A percentile compares a stretch with the other conserved stretches of the same genome.
Evolutionary conservation across 2,888 invertebrate genomes (phyloP).

Genomic region (Carabus problematicus): DNA sequence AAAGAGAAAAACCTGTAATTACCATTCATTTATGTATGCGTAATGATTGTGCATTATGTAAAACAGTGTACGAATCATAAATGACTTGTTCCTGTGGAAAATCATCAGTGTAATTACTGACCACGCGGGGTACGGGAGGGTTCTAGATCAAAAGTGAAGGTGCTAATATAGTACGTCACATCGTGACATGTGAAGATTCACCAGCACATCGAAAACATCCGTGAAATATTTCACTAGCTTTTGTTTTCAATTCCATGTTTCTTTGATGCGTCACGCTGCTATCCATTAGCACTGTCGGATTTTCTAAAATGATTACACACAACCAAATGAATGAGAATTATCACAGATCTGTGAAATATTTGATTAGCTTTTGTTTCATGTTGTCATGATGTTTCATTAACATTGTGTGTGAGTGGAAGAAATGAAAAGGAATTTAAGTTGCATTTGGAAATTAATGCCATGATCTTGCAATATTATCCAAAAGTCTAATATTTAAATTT

Average conservation of each 20-base stretch:
- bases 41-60: conserved; percentile 24
- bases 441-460: too few relatives aligned
- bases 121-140: neutral
- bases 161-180: neutral
- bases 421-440: too few relatives aligned
- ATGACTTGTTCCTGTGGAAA: conserved; percentile 21
- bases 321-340: neutral
- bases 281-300: neutral
- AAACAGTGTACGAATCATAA: conserved; percentile 21
- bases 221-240: neutral
- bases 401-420: too few relatives aligned
- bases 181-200: neutral
- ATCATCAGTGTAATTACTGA: conserved; percentile 17
- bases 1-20: conserved; percentile 26
- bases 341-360: neutral
- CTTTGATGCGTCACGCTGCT: neutral
- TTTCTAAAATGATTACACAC: too few relatives aligned
- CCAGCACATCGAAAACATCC: neutral
- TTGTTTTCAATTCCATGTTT: neutral
- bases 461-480: too few relatives aligned
- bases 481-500: too few relatives aligned
- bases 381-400: too few relatives aligned
- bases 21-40: conserved; percentile 16
- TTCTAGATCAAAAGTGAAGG: conserved; percentile 29
- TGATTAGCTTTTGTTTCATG: too few relatives aligned